phyloP scores from a whole-genome alignment of 1,140 invertebrate species.

The Teleopsis dalmanni region DNA sequence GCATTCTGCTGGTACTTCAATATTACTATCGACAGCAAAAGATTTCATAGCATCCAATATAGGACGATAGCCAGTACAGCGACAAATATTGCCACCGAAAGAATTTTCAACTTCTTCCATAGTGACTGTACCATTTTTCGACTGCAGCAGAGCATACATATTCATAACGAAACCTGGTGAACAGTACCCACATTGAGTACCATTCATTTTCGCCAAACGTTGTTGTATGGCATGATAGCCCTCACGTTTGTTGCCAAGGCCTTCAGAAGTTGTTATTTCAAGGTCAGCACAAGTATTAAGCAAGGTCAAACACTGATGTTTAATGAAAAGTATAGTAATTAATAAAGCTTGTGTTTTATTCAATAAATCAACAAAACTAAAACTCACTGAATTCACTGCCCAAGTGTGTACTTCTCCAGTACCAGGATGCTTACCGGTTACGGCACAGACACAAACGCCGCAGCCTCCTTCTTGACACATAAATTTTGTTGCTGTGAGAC shows the following conservation, averaged over 20 bases:
- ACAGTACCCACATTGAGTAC: constrained; percentile 72
- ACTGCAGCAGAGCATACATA: constrained; percentile 57
- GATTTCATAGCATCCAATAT: constrained; percentile 74
- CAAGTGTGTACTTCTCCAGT: constrained; percentile 48
- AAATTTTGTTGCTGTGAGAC: constrained; percentile 64
- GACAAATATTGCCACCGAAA: constrained; percentile 70
- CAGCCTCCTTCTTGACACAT: constrained; percentile 76
- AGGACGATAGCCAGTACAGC: constrained; percentile 76
- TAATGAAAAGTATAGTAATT: too few species aligned
- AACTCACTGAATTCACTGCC: constrained; percentile 57
- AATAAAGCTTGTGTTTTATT: too few species aligned
- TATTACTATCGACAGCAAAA: constrained; percentile 56
- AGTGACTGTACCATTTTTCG: constrained; percentile 47
- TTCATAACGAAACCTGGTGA: constrained; percentile 78
- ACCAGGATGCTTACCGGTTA: constrained; percentile 47
- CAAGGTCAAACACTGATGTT: constrained; percentile 52
- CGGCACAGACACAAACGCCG: constrained; percentile 65
- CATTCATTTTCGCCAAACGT: constrained; percentile 59
- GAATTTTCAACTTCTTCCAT: constrained; percentile 64
- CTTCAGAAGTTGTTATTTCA: constrained; percentile 69
- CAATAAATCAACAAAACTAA: neutral
- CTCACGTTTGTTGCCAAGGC: constrained; percentile 56
- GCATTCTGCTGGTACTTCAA: constrained; percentile 48
- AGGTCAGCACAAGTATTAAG: constrained; percentile 60
- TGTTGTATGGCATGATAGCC: constrained; percentile 64